A percentile compares a stretch with the other conserved stretches of the same genome.
Conservation (phyloP, 2,888 invertebrate species). For the Ophraella communa region DNA sequence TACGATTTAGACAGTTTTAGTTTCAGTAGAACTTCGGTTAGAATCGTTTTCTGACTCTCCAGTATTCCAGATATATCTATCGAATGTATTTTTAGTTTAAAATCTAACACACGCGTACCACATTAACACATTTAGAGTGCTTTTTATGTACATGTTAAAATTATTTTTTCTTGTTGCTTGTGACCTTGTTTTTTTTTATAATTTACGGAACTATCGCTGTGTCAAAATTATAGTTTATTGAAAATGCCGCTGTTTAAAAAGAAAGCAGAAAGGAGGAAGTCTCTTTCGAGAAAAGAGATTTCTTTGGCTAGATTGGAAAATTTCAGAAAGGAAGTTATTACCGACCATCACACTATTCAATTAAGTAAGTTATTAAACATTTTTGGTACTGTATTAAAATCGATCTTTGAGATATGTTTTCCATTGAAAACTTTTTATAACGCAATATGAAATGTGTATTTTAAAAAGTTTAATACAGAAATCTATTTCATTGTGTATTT, state of each 20-base stretch:
- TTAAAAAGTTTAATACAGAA: too few relatives aligned
- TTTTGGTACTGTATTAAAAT: background rate
- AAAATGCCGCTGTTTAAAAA: constrained; percentile 50
- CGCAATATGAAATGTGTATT: too few relatives aligned
- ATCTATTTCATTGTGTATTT: too few relatives aligned
- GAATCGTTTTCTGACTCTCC: constrained; percentile 32
- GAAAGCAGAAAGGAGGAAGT: constrained; percentile 47
- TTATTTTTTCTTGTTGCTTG: constrained; percentile 36
- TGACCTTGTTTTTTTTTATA: constrained; percentile 31
- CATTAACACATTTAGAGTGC: constrained; percentile 33
- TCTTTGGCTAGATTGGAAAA: constrained; percentile 60
- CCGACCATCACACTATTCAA: constrained; percentile 64
- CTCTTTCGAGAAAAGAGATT: constrained; percentile 59
- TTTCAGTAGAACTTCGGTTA: constrained; percentile 31
- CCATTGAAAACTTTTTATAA: background rate
- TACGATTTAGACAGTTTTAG: constrained; percentile 29
- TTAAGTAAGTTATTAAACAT: constrained; percentile 43
- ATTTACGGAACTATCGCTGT: constrained; percentile 25
- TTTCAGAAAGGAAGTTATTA: constrained; percentile 66
- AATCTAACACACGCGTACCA: constrained; percentile 32
- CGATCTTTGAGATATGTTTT: too few relatives aligned
- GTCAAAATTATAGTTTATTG: constrained; percentile 5
- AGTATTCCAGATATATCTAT: constrained; percentile 35
- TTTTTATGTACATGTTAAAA: constrained; percentile 31
- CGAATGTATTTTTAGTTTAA: constrained; percentile 36